These are phyloP conservation scores for Garra rufa DNA, from an alignment of 2,113 vertebrate species.

Conservation along the genomic window DNA sequence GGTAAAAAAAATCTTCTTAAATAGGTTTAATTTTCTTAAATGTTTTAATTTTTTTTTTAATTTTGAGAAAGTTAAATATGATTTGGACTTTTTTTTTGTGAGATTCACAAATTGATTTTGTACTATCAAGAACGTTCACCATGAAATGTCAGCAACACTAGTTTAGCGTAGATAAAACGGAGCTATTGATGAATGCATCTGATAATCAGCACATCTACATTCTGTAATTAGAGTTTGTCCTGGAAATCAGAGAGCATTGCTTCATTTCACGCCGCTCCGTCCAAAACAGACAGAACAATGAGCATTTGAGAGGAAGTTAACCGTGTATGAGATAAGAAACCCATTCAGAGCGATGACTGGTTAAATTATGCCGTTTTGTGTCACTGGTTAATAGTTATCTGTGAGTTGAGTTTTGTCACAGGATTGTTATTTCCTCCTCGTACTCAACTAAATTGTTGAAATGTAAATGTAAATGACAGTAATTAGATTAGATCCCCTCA, in stretches of 20 bases:
- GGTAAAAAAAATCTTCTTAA: too few species aligned
- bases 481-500: background rate
- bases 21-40: too few species aligned
- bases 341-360: background rate
- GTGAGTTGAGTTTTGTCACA: background rate
- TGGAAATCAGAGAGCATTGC: slow-evolving; percentile 5
- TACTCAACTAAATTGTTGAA: background rate
- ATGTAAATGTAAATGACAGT: background rate
- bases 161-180: background rate
- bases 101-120: background rate
- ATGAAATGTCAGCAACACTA: background rate
- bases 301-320: background rate
- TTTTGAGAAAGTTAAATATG: too few species aligned
- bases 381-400: too few species aligned
- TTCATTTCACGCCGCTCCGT: background rate
- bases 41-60: too few species aligned
- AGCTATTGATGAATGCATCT: background rate
- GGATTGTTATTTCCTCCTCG: background rate
- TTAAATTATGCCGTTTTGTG: background rate
- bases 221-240: background rate
- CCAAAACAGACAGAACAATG: background rate
- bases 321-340: background rate
- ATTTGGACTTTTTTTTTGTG: background rate
- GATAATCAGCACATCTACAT: background rate
- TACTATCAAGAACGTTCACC: background rate